Percentiles rank a stretch among this genome's conserved stretches.
These are phyloP conservation scores for Rhegmatorhina hoffmannsi DNA, from an alignment of 2,113 vertebrate species.

Conservation along the genomic window DNA sequence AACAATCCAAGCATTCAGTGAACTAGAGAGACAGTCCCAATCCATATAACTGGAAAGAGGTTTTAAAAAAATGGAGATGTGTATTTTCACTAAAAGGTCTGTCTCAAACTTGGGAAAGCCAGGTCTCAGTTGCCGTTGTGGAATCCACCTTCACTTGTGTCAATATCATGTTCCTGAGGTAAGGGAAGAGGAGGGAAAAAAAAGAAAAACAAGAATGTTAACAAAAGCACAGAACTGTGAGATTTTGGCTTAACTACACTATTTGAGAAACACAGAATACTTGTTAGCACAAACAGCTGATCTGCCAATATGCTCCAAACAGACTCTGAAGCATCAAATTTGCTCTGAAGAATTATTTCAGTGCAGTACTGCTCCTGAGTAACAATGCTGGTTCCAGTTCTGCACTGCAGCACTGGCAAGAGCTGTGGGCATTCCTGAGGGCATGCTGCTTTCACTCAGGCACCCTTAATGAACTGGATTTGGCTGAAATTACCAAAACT, in stretches of 20 bases:
- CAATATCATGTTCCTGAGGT: slow-evolving; percentile 84
- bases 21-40: slow-evolving; percentile 1
- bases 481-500: not conserved
- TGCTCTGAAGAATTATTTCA: not conserved
- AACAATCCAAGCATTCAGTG: not conserved
- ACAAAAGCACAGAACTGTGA: not conserved
- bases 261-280: not conserved
- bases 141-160: slow-evolving; percentile 78
- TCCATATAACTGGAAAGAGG: not conserved
- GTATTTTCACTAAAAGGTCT: not conserved
- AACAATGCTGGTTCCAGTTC: not conserved
- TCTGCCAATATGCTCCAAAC: not conserved
- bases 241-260: not conserved
- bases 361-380: not conserved
- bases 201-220: not conserved
- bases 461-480: not conserved
- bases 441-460: not conserved
- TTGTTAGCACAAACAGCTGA: not conserved
- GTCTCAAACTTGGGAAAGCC: not conserved
- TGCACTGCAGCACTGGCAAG: not conserved
- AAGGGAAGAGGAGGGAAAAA: not conserved
- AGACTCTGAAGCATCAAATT: not conserved
- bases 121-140: slow-evolving; percentile 61
- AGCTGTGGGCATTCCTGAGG: not conserved
- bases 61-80: not conserved